Conservation (phyloP, 2,797 vertebrate species). For the Gymnothorax reevesii region DNA sequence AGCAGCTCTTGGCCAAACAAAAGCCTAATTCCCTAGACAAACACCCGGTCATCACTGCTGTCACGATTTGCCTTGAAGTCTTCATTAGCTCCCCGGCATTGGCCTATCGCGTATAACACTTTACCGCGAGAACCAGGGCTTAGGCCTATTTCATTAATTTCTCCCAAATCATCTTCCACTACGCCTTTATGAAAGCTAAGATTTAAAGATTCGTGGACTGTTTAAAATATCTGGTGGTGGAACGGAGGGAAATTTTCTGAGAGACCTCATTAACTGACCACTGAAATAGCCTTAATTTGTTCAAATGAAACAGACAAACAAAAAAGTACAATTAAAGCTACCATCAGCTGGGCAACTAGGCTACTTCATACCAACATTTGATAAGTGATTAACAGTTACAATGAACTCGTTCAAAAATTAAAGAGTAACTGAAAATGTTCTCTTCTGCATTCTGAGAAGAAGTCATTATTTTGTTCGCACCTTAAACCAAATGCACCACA, state of each 20-base stretch:
- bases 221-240: not conserved
- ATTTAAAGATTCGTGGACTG: slow-evolving; percentile 25
- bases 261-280: too few relatives aligned
- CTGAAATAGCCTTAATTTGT: not conserved
- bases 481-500: not conserved
- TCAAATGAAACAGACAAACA: not conserved
- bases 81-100: slow-evolving; percentile 48
- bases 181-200: slow-evolving; percentile 21
- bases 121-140: slow-evolving; percentile 26
- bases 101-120: slow-evolving; percentile 35
- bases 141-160: slow-evolving; percentile 42
- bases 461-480: too few relatives aligned
- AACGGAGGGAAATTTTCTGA: too few relatives aligned
- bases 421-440: not conserved
- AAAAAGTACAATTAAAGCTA: too few relatives aligned
- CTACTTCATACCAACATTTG: too few relatives aligned
- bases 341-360: too few relatives aligned
- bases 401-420: not conserved
- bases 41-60: slow-evolving; percentile 42
- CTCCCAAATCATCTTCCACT: slow-evolving; percentile 39
- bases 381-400: too few relatives aligned
- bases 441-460: not conserved
- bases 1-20: slow-evolving; percentile 60
- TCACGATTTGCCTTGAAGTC: slow-evolving; percentile 40
- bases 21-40: slow-evolving; percentile 63